Evolutionary conservation across 2,113 vertebrate genomes (phyloP).

Genomic region (Rhegmatorhina hoffmannsi): DNA sequence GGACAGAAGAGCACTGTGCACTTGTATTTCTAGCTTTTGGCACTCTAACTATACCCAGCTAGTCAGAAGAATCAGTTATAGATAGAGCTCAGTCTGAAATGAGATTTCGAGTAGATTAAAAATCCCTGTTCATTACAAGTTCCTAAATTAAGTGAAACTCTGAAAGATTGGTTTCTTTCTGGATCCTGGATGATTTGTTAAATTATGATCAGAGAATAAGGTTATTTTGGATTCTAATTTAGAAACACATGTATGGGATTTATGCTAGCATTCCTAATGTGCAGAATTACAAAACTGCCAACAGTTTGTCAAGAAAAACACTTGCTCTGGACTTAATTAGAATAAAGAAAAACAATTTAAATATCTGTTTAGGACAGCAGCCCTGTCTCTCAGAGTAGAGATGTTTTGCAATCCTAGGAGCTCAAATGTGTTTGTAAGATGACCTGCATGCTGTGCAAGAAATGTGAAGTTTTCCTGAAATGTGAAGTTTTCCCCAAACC

Average conservation of each 20-base stretch:
- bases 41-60: background rate
- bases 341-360: background rate
- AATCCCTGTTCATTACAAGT: background rate
- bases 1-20: conserved; percentile 35
- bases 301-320: background rate
- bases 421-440: background rate
- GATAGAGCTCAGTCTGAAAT: background rate
- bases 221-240: background rate
- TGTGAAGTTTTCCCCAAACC: background rate
- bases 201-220: background rate
- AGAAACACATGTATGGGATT: background rate
- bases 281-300: background rate
- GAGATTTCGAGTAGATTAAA: conserved; percentile 11
- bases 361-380: background rate
- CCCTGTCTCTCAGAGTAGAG: background rate
- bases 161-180: conserved; percentile 6
- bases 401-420: background rate
- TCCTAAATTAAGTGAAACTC: background rate
- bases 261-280: background rate
- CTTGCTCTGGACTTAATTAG: background rate
- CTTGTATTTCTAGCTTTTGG: conserved; percentile 27
- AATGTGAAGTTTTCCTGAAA: background rate
- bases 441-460: background rate
- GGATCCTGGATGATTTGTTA: background rate
- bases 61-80: background rate